Percentiles rank a stretch among this genome's conserved stretches.
Evolutionary conservation across 1,140 invertebrate species (phyloP).

Genomic region (Pemphigus obesinymphae): DNA sequence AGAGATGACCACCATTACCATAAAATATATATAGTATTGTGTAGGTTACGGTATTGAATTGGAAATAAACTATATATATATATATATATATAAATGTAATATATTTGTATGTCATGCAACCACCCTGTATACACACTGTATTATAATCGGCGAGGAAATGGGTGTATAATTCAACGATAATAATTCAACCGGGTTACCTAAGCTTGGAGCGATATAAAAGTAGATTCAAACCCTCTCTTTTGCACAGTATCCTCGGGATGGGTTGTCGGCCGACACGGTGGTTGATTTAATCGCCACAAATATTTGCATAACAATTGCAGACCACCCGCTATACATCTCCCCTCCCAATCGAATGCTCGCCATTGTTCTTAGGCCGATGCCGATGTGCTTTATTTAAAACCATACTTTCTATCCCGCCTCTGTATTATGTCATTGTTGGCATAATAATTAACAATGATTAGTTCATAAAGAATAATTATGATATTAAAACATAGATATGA

Average conservation of each 20-base stretch:
- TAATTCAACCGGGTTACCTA: conserved; percentile 18
- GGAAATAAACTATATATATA: no score
- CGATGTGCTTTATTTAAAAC: conserved; percentile 33
- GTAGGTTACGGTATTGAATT: no score
- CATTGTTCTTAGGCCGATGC: background rate
- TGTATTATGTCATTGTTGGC: conserved; percentile 2
- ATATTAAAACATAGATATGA: no score
- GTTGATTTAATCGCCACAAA: background rate
- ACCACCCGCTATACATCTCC: background rate
- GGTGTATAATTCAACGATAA: background rate
- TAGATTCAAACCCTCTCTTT: background rate
- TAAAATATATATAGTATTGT: no score
- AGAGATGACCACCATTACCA: no score
- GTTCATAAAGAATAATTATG: no score
- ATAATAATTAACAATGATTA: no score
- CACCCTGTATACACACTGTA: background rate
- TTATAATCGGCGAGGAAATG: background rate
- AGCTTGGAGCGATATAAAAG: conserved; percentile 24
- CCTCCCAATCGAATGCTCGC: background rate
- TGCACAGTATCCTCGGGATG: background rate
- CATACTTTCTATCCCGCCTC: conserved; percentile 18
- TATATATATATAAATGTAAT: no score
- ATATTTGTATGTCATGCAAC: no score
- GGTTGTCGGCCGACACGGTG: conserved; percentile 16
- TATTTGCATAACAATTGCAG: conserved; percentile 35